Evolutionary conservation across 2,113 vertebrate species (phyloP).

Genomic region (Cavia aperea): DNA sequence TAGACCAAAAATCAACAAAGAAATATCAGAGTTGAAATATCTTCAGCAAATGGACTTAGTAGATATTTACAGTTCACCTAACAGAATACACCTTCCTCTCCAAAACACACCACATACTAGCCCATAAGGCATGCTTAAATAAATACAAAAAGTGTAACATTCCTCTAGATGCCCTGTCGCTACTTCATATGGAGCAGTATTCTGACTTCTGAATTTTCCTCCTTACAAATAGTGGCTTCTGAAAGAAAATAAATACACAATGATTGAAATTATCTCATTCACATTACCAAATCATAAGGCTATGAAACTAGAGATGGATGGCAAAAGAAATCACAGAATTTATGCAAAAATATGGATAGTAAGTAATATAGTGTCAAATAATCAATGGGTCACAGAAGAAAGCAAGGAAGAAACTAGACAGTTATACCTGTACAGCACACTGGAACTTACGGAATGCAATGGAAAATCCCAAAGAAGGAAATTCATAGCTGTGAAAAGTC

Average conservation of each 20-base stretch:
- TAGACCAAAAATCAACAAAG: not conserved
- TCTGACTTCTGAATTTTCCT: not conserved
- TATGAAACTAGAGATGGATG: not conserved
- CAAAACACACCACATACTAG: not conserved
- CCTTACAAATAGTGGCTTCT: not conserved
- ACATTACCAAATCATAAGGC: not conserved
- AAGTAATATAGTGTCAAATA: too few relatives aligned
- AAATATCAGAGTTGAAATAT: not conserved
- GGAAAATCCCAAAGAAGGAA: too few relatives aligned
- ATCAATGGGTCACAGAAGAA: too few relatives aligned
- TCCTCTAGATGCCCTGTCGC: not conserved
- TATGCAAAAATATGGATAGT: not conserved
- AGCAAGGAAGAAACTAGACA: too few relatives aligned
- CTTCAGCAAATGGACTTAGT: not conserved
- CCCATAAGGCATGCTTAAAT: not conserved
- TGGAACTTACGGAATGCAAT: too few relatives aligned
- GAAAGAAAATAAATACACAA: not conserved
- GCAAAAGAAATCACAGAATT: not conserved
- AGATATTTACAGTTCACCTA: not conserved
- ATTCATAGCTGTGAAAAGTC: too few relatives aligned
- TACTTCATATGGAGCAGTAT: not conserved
- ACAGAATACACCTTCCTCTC: not conserved
- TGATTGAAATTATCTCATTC: not conserved
- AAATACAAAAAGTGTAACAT: not conserved
- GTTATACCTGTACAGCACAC: too few relatives aligned